Evolutionary conservation across 2,113 vertebrate genomes (phyloP).

Genomic region (Psilopogon haemacephalus): DNA sequence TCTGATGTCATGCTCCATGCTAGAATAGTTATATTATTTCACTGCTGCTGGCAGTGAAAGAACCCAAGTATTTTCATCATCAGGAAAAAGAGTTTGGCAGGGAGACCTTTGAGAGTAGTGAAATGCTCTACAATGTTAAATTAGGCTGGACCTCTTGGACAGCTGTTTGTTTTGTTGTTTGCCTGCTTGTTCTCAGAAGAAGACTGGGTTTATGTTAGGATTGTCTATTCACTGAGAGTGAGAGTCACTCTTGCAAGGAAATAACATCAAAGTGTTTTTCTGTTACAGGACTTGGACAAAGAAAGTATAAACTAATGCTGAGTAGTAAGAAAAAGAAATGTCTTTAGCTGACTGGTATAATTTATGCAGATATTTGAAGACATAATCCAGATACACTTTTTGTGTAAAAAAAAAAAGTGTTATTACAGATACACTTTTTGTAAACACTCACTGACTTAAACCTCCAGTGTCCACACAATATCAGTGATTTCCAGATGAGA

Average conservation of each 20-base stretch:
- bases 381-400: neutral
- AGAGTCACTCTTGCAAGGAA: neutral
- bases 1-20: neutral
- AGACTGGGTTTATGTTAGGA: neutral
- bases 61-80: neutral
- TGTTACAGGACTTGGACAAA: neutral
- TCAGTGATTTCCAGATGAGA: neutral
- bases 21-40: neutral
- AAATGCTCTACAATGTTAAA: neutral
- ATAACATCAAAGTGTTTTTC: neutral
- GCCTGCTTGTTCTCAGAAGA: neutral
- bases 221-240: neutral
- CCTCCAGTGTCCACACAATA: neutral
- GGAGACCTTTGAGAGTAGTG: neutral
- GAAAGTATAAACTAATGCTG: neutral
- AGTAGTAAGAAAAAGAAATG: neutral
- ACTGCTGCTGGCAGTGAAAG: neutral
- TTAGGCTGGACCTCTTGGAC: neutral
- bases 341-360: neutral
- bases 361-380: neutral
- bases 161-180: neutral
- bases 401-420: neutral
- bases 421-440: neutral
- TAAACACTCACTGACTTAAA: neutral
- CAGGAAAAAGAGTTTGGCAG: neutral